phyloP scores from a whole-genome alignment of 2,888 invertebrate genomes.

The Pimpla rufipes region DNA sequence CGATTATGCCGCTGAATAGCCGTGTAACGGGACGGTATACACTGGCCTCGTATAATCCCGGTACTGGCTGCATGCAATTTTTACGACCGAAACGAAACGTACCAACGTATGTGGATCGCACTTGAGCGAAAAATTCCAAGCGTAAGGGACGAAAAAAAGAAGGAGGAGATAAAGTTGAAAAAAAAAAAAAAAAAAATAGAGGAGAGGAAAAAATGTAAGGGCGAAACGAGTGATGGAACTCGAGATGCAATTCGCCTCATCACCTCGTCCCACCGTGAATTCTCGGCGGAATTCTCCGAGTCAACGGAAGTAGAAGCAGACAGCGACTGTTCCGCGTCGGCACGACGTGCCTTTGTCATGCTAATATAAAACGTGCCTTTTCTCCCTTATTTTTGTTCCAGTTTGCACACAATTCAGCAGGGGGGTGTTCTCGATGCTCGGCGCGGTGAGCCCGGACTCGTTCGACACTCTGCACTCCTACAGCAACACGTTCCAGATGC shows the following conservation, averaged over 20 bases:
- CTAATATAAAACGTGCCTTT: slow-evolving; percentile 69
- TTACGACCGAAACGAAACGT: slow-evolving; percentile 15
- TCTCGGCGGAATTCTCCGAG: slow-evolving; percentile 21
- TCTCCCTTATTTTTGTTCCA: slow-evolving; percentile 83
- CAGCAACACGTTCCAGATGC: slow-evolving; percentile 98
- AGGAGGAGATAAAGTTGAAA: neutral
- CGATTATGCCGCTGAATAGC: slow-evolving; percentile 42
- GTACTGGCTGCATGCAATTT: slow-evolving; percentile 26
- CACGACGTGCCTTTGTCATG: slow-evolving; percentile 72
- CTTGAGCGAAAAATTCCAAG: neutral
- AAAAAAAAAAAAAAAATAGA: neutral
- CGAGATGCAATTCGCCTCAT: slow-evolving; percentile 47
- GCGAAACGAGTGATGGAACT: slow-evolving; percentile 31
- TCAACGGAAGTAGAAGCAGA: slow-evolving; percentile 32
- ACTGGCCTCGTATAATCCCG: slow-evolving; percentile 16
- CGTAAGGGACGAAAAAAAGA: neutral
- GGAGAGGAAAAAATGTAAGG: neutral
- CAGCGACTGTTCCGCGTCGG: slow-evolving; percentile 36
- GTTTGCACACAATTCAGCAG: slow-evolving; percentile 96
- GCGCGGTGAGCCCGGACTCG: slow-evolving; percentile 96
- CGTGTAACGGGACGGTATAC: slow-evolving; percentile 27
- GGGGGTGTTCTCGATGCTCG: slow-evolving; percentile 96
- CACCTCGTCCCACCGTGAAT: slow-evolving; percentile 25
- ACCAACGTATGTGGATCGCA: neutral
- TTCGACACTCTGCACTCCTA: slow-evolving; percentile 97